Evolutionary conservation across 2,888 invertebrate species (phyloP), one percentile per base, ranked within the genome.

Genomic region (Furcula furcula): DNA sequence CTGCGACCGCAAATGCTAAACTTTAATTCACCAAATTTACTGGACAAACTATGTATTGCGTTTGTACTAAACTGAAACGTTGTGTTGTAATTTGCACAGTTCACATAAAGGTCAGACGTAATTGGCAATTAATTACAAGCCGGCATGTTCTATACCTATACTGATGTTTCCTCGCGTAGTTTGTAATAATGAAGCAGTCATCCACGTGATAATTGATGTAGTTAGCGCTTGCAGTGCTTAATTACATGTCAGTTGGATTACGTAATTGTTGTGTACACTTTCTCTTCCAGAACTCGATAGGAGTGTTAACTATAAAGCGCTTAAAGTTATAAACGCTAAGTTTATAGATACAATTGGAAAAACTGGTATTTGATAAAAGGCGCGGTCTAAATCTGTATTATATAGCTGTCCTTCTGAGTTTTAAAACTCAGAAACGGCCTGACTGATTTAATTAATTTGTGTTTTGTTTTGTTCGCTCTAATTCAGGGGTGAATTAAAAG

Each of bases 51-150:
- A 10, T 27, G 2, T 11, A 11, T 28, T 31, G 23, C 23, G 26
- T 31, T 35, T 3, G 23, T 33, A 34, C 33, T 34, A 29, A 34
- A 39, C 15, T 15, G 7, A 18, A 27, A 1, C n/a, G 18, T 18
- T 7, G 12, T 10, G 31, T 39, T 33, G 34, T 55, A 54, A 52
- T 59, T 54, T 49, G 40, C 49, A 37, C 34, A 28, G 11, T 33
- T 55, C 36, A 23, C 51, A 45, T 55, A 48, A 60, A 68, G 73
- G 68, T 65, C 66, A 58, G 41, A 29, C 34, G 43, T 71, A 72
- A 75, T 74, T 72, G 68, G 40, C 70, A 68, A 72, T 73, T 75
- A 75, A 74, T 74, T 67, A 70, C 61, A 65, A 68, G 65, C 50
- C 60, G 36, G 52, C 50, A 39, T 46, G 49, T 46, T 47, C 48